Evolutionary conservation across 1,140 invertebrate genomes (phyloP).

Genomic region (Apis mellifera): DNA sequence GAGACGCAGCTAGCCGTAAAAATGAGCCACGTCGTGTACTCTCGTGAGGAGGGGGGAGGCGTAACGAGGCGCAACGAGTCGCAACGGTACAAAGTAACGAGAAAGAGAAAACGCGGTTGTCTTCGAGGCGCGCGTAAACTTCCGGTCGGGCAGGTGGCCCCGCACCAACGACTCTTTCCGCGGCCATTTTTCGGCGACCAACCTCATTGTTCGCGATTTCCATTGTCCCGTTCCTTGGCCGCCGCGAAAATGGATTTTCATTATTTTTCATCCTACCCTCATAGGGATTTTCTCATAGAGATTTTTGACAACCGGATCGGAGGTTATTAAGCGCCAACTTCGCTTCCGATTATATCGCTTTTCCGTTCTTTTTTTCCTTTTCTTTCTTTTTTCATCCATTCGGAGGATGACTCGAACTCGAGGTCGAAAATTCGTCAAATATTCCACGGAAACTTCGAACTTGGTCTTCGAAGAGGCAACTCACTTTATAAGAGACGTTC

Average conservation of each 20-base stretch:
- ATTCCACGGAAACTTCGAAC: no score
- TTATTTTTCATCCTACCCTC: background rate
- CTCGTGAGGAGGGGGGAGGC: no score
- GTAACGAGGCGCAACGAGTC: constrained; percentile 37
- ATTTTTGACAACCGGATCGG: background rate
- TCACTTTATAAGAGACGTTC: no score
- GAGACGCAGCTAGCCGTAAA: constrained; percentile 18
- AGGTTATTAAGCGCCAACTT: background rate
- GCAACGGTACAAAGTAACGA: constrained; percentile 36
- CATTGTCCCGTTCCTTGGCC: background rate
- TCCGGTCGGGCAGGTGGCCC: background rate
- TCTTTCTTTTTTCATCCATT: no score
- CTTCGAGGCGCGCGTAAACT: constrained; percentile 7
- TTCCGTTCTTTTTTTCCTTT: no score
- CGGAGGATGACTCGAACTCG: no score
- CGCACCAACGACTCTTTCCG: background rate
- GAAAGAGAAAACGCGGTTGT: constrained; percentile 13
- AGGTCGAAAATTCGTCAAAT: no score
- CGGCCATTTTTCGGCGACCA: background rate
- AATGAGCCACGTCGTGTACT: constrained; percentile 17
- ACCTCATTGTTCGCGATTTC: background rate
- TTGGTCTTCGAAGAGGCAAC: background rate
- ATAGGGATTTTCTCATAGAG: background rate
- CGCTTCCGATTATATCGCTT: background rate
- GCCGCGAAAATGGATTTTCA: background rate